Base-by-base conservation (phyloP, 2,797 vertebrate genomes). In the Sebastes iracundus region DNA sequence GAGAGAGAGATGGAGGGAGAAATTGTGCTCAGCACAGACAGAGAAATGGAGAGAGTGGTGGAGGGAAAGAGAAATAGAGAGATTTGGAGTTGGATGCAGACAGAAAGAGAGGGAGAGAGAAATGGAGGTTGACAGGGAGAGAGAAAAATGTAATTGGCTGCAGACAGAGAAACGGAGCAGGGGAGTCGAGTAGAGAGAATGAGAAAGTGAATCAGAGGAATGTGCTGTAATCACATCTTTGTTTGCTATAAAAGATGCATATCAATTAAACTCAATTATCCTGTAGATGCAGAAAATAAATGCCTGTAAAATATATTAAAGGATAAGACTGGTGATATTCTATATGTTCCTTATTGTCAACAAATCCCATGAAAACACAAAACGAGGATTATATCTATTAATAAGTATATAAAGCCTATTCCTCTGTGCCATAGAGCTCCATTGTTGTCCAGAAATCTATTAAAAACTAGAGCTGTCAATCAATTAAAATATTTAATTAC, bases 91-190 rank as follows among this genome's bases (percentile, higher is more conserved):
- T 60, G 55, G 61, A 80, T 83, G 72, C 68, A 81, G 80, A 84
- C 68, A 84, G 78, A 80, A 79, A 75, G 78, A 73, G 72, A 80
- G 64, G 68, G 52, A 66, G 27, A 86, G 80, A 73, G 80, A 88
- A 84, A 90, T 88, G 70, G 63, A 83, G 65, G 71, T 32, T 90
- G 90, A 90, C 86, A 85, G 86, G 63, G 64, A 75, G 56, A 69
- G 72, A 78, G 69, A 85, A 88, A 92, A 88, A 81, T 86, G 80
- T 85, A 91, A 88, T 90, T 80, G 86, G 76, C 83, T 84, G 75
- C 84, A 86, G 86, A 82, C 64, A 75, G 77, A 61, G 77, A 89
- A 75, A 82, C 30, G 63, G 74, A 83, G 85, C 78, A 46, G 32
- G 28, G 30, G 32, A 87, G 72, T 80, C 28, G 56, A 70, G 75